These are phyloP conservation scores for Dendroctonus valens DNA, from an alignment of 1,140 invertebrate genomes.

Conservation along the genomic window DNA sequence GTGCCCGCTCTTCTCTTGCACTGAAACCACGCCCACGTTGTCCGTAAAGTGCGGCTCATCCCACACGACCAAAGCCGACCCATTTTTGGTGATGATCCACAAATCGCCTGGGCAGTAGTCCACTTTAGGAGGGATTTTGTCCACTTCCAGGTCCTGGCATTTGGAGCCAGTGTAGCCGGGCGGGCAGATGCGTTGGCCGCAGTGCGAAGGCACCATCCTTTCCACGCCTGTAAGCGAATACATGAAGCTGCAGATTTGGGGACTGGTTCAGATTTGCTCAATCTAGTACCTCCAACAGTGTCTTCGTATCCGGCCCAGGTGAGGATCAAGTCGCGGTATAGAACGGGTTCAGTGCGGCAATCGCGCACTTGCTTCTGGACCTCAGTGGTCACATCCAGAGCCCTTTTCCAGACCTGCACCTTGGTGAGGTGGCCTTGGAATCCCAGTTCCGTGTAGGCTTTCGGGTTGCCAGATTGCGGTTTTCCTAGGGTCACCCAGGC, in stretches of 20 bases:
- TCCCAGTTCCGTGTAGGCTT: constrained; percentile 77
- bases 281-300: constrained; percentile 65
- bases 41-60: constrained; percentile 90
- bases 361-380: constrained; percentile 90
- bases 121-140: constrained; percentile 73
- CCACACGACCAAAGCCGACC: constrained; percentile 90
- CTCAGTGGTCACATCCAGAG: constrained; percentile 87
- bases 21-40: constrained; percentile 76
- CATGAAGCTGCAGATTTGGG: neutral
- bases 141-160: constrained; percentile 77
- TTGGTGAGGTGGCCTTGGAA: constrained; percentile 95
- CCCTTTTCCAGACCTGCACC: constrained; percentile 90
- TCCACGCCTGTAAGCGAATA: constrained; percentile 60
- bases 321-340: constrained; percentile 80
- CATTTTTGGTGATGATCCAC: constrained; percentile 91
- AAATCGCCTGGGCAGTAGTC: constrained; percentile 90
- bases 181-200: constrained; percentile 83
- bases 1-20: constrained; percentile 84
- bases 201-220: constrained; percentile 85
- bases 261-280: neutral
- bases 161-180: constrained; percentile 80
- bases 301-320: constrained; percentile 94
- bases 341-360: constrained; percentile 87
- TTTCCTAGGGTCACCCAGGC: constrained; percentile 91
- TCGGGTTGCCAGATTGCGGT: constrained; percentile 70